Evolutionary conservation across 92 coral and sea anemone species (phyloP).

Genomic region (Pocillopora meandrina): DNA sequence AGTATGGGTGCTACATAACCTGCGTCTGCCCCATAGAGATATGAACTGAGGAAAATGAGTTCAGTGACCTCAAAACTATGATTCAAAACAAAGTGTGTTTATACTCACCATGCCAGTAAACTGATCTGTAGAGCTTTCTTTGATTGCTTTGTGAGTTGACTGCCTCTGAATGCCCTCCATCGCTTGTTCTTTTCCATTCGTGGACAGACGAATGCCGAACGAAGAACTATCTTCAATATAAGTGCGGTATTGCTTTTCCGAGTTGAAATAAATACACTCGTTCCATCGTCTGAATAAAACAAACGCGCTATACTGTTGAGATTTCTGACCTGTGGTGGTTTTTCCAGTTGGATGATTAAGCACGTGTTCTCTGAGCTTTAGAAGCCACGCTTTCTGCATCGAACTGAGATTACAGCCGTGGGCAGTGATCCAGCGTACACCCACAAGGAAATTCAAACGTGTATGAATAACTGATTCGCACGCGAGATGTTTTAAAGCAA

Average conservation of each 20-base stretch:
- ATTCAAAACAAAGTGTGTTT: conserved; percentile 4
- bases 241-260: not conserved
- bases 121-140: conserved; percentile 14
- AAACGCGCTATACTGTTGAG: not conserved
- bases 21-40: not conserved
- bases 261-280: not conserved
- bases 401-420: not conserved
- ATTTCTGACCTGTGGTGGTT: not conserved
- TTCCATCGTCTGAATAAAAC: not conserved
- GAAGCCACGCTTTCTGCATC: not conserved
- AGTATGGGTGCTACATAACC: too few species aligned
- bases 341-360: not conserved
- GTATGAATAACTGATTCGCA: not conserved
- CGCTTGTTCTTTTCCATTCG: not conserved
- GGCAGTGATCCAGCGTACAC: not conserved
- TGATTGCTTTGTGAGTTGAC: conserved; percentile 8
- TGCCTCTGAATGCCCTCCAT: conserved; percentile 22
- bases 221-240: not conserved
- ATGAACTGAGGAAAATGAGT: not conserved
- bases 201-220: not conserved
- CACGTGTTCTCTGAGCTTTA: conserved; percentile 1
- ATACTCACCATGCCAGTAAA: conserved; percentile 19
- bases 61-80: conserved; percentile 7
- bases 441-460: conserved; percentile 32
- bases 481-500: conserved; percentile 12